A percentile compares a stretch with the other conserved stretches of the same genome.
These are phyloP conservation scores for Nyctibius grandis DNA, from an alignment of 2,797 vertebrate genomes.

Conservation along the genomic window DNA sequence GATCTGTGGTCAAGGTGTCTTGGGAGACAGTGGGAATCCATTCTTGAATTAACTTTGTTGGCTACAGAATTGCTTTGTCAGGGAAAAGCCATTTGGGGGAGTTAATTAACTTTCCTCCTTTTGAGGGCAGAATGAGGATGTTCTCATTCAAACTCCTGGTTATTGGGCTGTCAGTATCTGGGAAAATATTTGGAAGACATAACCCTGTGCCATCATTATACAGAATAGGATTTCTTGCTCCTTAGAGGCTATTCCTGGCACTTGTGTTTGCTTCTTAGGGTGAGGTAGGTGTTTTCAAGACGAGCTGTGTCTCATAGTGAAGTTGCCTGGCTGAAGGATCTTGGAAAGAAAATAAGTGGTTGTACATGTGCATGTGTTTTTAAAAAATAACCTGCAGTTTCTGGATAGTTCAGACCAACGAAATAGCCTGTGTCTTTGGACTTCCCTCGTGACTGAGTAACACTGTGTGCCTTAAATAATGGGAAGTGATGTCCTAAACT, in stretches of 20 bases:
- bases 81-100: conserved; percentile 24
- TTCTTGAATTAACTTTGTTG: conserved; percentile 32
- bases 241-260: neutral
- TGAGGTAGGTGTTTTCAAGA: neutral
- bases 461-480: neutral
- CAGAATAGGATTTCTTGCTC: neutral
- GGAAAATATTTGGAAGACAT: neutral
- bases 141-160: neutral
- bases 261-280: neutral
- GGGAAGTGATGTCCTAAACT: neutral
- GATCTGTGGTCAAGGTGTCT: neutral
- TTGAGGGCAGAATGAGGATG: neutral
- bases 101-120: conserved; percentile 51
- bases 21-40: conserved; percentile 17
- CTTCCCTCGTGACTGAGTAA: neutral
- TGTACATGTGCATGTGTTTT: neutral
- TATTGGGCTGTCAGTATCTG: neutral
- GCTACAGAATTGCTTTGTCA: conserved; percentile 54
- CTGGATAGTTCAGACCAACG: neutral
- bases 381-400: neutral
- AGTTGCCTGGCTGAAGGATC: neutral
- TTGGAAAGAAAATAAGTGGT: neutral
- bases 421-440: neutral
- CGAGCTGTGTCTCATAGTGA: neutral
- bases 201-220: neutral